phyloP scores from a whole-genome alignment of 2,113 vertebrate species.

The Rhinopomastus cyanomelas region DNA sequence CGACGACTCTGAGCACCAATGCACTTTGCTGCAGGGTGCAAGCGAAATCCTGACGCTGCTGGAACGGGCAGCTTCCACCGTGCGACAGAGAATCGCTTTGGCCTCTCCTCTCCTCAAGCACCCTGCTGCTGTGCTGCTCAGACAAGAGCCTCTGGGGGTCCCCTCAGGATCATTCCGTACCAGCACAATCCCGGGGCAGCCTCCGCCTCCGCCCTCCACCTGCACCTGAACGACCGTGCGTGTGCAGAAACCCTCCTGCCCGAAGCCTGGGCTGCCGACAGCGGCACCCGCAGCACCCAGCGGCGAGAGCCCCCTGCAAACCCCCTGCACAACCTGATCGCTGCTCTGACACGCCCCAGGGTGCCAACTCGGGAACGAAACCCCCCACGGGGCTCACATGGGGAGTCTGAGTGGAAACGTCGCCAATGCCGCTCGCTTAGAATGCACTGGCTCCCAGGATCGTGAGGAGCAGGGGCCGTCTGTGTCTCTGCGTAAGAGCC shows the following conservation, averaged over 20 bases:
- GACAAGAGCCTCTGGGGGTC: background rate
- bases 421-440: background rate
- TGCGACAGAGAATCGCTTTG: background rate
- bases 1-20: background rate
- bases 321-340: background rate
- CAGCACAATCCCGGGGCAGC: fast-evolving
- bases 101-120: background rate
- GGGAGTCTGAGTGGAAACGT: background rate
- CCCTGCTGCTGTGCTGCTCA: background rate
- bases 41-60: background rate
- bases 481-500: background rate
- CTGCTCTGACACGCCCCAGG: background rate
- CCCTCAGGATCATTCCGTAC: background rate
- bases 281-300: background rate
- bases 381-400: background rate
- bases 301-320: background rate
- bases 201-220: background rate
- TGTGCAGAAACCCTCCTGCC: background rate
- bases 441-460: background rate
- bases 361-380: background rate
- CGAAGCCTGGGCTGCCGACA: background rate
- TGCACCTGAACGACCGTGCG: background rate
- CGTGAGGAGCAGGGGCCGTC: background rate
- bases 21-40: background rate
- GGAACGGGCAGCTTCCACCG: background rate